Evolutionary conservation across 2,797 vertebrate genomes (phyloP).

Genomic region (Ctenosaura bakeri): DNA sequence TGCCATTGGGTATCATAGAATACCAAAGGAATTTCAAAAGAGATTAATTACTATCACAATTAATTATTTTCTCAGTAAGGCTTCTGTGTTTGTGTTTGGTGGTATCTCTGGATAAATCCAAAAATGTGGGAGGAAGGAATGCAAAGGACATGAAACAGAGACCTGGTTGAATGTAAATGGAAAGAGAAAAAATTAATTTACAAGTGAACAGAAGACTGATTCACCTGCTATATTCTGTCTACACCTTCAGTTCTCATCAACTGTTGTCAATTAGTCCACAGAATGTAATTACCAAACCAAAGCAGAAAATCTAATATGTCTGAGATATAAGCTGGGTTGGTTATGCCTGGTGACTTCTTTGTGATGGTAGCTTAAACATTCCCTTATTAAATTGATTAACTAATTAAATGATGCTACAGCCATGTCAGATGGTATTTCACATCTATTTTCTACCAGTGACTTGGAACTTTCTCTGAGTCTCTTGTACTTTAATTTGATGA

Average conservation of each 20-base stretch:
- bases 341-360: conserved; percentile 74
- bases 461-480: conserved; percentile 59
- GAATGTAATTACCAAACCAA: conserved; percentile 76
- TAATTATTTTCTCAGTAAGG: conserved; percentile 68
- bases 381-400: conserved; percentile 80
- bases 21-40: conserved; percentile 68
- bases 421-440: conserved; percentile 75
- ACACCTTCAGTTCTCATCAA: conserved; percentile 76
- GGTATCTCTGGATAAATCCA: conserved; percentile 55
- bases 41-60: conserved; percentile 77
- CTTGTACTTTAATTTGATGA: conserved; percentile 19
- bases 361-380: conserved; percentile 75
- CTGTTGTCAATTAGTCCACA: conserved; percentile 71
- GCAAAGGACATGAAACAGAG: background rate
- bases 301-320: conserved; percentile 71
- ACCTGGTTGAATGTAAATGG: background rate
- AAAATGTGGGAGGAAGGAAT: background rate
- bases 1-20: conserved; percentile 59
- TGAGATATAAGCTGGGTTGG: conserved; percentile 75
- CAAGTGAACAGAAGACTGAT: conserved; percentile 73
- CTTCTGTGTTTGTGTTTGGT: conserved; percentile 69
- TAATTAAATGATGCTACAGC: conserved; percentile 79
- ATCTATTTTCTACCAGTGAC: conserved; percentile 71
- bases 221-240: conserved; percentile 75
- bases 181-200: conserved; percentile 77